Percentiles rank a stretch among this genome's conserved stretches.
Evolutionary conservation across 2,797 vertebrate species (phyloP).

Genomic region (Naso thynnoides): DNA sequence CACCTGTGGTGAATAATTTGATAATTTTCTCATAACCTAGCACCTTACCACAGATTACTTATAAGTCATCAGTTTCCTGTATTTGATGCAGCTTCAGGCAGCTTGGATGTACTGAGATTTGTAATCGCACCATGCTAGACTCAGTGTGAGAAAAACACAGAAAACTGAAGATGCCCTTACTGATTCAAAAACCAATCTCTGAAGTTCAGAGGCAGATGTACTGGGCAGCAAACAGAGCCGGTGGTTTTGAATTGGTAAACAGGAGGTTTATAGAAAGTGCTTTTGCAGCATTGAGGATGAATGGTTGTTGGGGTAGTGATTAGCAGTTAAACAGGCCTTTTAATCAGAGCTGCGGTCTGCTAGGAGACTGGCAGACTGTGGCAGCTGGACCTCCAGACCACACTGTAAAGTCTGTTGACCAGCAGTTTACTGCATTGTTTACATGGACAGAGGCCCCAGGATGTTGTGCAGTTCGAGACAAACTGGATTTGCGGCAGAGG

Average conservation of each 20-base stretch:
- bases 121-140: background rate
- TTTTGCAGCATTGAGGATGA: slow-evolving; percentile 49
- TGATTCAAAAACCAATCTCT: slow-evolving; percentile 4
- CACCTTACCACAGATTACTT: background rate
- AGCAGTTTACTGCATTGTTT: slow-evolving; percentile 58
- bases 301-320: slow-evolving; percentile 53
- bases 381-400: slow-evolving; percentile 57
- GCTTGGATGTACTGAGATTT: background rate
- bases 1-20: background rate
- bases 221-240: slow-evolving; percentile 25
- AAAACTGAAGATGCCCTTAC: background rate
- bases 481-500: slow-evolving; percentile 31
- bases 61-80: background rate
- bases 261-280: slow-evolving; percentile 41
- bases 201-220: slow-evolving; percentile 2
- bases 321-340: slow-evolving; percentile 56
- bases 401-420: slow-evolving; percentile 43
- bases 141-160: background rate
- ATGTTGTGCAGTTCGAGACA: slow-evolving; percentile 48
- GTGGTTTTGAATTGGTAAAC: slow-evolving; percentile 53
- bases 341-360: slow-evolving; percentile 68
- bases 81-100: background rate
- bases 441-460: slow-evolving; percentile 45
- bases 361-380: slow-evolving; percentile 65
- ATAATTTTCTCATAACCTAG: slow-evolving; percentile 4